Evolutionary conservation across 1,140 invertebrate species (phyloP).

Genomic region (Megalopta genalis): DNA sequence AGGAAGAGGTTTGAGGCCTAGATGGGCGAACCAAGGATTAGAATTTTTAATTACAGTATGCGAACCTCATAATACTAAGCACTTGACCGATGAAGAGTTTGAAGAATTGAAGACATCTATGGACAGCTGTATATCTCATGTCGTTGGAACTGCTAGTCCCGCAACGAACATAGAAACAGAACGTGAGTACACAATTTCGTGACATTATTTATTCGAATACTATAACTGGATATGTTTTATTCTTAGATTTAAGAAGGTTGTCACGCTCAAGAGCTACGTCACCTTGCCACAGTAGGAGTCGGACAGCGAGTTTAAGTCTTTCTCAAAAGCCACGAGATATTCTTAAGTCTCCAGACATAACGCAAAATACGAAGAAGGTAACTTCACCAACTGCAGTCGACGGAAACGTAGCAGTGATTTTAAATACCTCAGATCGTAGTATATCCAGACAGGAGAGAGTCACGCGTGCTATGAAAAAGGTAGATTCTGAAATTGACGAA

Average conservation of each 20-base stretch:
- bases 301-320: constrained; percentile 55
- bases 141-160: constrained; percentile 84
- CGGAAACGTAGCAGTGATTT: constrained; percentile 40
- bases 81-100: constrained; percentile 88
- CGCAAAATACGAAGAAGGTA: constrained; percentile 35
- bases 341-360: constrained; percentile 58
- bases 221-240: background rate
- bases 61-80: constrained; percentile 88
- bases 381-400: constrained; percentile 46
- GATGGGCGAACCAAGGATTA: constrained; percentile 92
- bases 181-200: constrained; percentile 35
- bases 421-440: constrained; percentile 50
- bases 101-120: constrained; percentile 86
- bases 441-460: constrained; percentile 61
- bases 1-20: constrained; percentile 89
- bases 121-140: constrained; percentile 89
- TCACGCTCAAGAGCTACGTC: constrained; percentile 72
- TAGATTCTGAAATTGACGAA: constrained; percentile 85
- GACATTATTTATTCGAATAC: background rate
- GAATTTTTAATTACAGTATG: constrained; percentile 92
- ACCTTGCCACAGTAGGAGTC: constrained; percentile 59
- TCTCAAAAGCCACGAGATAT: constrained; percentile 58
- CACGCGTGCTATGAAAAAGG: constrained; percentile 79
- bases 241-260: constrained; percentile 58
- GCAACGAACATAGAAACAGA: constrained; percentile 54